These are phyloP conservation scores for Callyntrura guangdongensis DNA, from an alignment of 2,888 invertebrate genomes.

Conservation along the genomic window DNA sequence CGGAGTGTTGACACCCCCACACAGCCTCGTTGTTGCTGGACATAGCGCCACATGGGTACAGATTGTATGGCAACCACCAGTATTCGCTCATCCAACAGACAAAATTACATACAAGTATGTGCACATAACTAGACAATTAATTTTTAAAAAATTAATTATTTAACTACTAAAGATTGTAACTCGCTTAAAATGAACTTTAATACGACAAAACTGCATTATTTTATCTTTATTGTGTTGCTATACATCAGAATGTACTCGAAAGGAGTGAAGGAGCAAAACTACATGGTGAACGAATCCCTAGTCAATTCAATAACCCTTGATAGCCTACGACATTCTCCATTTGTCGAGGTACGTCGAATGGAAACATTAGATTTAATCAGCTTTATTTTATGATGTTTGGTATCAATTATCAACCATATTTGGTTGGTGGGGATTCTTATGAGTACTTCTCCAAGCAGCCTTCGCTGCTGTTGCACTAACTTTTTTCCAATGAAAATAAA, in stretches of 20 bases:
- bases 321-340: slow-evolving; percentile 91
- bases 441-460: neutral
- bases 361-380: neutral
- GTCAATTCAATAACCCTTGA: slow-evolving; percentile 91
- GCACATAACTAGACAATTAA: neutral
- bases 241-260: slow-evolving; percentile 91
- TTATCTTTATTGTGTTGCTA: too few relatives aligned
- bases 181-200: too few relatives aligned
- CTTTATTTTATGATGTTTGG: slow-evolving; percentile 30
- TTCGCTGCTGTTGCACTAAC: neutral
- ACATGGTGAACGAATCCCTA: slow-evolving; percentile 89
- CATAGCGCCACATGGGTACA: slow-evolving; percentile 94
- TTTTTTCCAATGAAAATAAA: slow-evolving; percentile 69
- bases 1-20: slow-evolving; percentile 93
- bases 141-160: too few relatives aligned
- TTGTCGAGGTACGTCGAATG: slow-evolving; percentile 90
- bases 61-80: slow-evolving; percentile 94
- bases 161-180: too few relatives aligned
- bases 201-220: too few relatives aligned
- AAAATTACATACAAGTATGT: slow-evolving; percentile 90
- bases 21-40: slow-evolving; percentile 91
- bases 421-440: neutral
- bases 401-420: slow-evolving; percentile 60
- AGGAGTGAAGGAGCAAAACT: slow-evolving; percentile 89
- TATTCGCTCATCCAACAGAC: slow-evolving; percentile 93